Evolutionary conservation across 2,888 invertebrate species (phyloP).

Genomic region (Eupelmus urozonus): DNA sequence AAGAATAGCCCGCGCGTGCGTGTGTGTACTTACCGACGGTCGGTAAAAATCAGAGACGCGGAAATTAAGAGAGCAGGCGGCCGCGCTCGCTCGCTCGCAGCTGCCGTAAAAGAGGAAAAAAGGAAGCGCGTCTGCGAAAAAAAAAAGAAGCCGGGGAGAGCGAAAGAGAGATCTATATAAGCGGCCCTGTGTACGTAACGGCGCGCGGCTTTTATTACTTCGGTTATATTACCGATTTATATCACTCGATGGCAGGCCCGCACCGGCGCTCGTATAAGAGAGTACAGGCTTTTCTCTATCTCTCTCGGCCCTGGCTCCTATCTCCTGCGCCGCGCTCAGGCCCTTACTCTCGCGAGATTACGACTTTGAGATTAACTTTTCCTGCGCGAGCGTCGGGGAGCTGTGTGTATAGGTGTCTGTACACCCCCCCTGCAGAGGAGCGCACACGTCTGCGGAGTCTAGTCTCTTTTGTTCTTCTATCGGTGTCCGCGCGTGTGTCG

Average conservation of each 20-base stretch:
- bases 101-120: not conserved
- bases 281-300: not conserved
- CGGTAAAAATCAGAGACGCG: slow-evolving; percentile 44
- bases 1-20: not conserved
- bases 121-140: not conserved
- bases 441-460: not conserved
- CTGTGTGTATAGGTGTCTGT: not conserved
- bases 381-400: too few relatives aligned
- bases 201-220: slow-evolving; percentile 61
- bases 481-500: not conserved
- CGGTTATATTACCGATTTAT: slow-evolving; percentile 64
- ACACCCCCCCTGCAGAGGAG: not conserved
- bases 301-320: slow-evolving; percentile 8
- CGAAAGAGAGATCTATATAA: too few relatives aligned
- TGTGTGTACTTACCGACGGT: not conserved
- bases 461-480: not conserved
- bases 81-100: too few relatives aligned
- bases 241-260: slow-evolving; percentile 61
- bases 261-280: slow-evolving; percentile 9
- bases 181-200: too few relatives aligned
- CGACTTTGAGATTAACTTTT: slow-evolving; percentile 65
- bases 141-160: slow-evolving; percentile 5
- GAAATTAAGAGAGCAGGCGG: slow-evolving; percentile 42
- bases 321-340: slow-evolving; percentile 27
- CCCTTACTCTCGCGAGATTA: slow-evolving; percentile 62